Base-by-base conservation (phyloP, 2,888 invertebrate species). In the Yponomeuta sedellus region DNA sequence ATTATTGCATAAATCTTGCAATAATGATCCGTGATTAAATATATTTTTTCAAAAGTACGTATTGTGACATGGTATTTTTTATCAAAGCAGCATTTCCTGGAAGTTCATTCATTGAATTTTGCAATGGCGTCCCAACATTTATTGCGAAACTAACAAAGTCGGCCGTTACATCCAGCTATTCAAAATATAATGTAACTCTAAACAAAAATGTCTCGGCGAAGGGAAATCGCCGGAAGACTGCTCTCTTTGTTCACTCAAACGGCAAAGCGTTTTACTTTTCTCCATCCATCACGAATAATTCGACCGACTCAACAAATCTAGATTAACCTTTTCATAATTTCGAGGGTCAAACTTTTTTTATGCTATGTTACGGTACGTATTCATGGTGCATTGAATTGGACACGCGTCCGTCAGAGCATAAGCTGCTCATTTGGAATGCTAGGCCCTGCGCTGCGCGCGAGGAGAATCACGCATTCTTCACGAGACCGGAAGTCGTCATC, bases 361-460 rank as follows among this genome's bases (percentile, higher is more conserved):
- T 10, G 0, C 10, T 34, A 34, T 34, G 34, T 34, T 6, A 34
- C 34, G 6, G 34, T 20, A 59, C 20, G 59, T 20, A 22, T 59
- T 64, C 66, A 64, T 65, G 63, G 65, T 66, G 65, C 65, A 63
- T 59, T 65, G 66, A 52, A 52, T 68, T 67, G 58, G 64, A 65
- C 66, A 61, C 40, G 12, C 25, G 59, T 20, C 59, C 57, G 19
- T 64, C 61, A 64, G 44, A 61, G 59, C 58, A 57, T 64, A 63
- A 68, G 67, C 67, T 66, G 67, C 69, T 74, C 74, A 78, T 77
- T 86, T 81, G 73, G 74, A 69, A 88, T 86, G 86, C 88, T 74
- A 34, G 34, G 10, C 8, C 34, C 34, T 34, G 76, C 69, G 72
- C 79, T 71, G 71, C 71, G 68, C 71, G 66, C 74, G 70, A 70